These are phyloP conservation scores for Cynoglossus semilaevis DNA, from an alignment of 2,113 vertebrate genomes.

Conservation along the genomic window DNA sequence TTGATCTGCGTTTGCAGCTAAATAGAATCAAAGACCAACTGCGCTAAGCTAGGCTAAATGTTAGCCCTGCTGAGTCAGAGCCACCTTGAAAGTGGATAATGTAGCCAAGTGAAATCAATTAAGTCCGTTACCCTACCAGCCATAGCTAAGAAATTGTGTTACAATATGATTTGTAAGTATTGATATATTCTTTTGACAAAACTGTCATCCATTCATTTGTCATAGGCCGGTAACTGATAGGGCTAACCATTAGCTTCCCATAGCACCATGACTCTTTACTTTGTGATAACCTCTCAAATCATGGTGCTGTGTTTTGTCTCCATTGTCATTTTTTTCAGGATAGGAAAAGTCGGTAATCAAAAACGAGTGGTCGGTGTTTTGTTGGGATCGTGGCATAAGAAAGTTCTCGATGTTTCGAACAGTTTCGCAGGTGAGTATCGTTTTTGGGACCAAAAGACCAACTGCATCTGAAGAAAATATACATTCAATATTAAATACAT, in stretches of 20 bases:
- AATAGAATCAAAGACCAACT: constrained; percentile 3
- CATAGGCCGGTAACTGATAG: too few species aligned
- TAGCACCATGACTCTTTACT: too few species aligned
- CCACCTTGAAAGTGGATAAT: constrained; percentile 40
- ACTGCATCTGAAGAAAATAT: too few species aligned
- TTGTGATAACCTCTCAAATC: too few species aligned
- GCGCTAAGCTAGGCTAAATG: constrained; percentile 56
- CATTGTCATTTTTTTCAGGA: constrained; percentile 70
- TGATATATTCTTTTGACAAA: too few species aligned
- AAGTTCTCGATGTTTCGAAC: constrained; percentile 95
- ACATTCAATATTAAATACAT: too few species aligned
- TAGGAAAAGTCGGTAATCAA: constrained; percentile 97
- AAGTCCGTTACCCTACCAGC: neutral
- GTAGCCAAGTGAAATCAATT: constrained; percentile 38
- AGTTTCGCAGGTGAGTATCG: constrained; percentile 90
- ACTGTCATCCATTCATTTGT: too few species aligned
- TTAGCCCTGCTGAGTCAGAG: constrained; percentile 76
- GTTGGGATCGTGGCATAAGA: constrained; percentile 96
- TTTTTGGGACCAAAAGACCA: neutral
- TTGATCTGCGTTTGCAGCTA: rapidly evolving
- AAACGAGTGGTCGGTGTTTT: constrained; percentile 96
- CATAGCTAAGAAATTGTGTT: too few species aligned
- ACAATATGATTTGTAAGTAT: too few species aligned
- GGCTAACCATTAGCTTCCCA: too few species aligned
- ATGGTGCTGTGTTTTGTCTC: too few species aligned